Percentiles rank a stretch among this genome's conserved stretches.
These are phyloP conservation scores for Antitype chi DNA, from an alignment of 2,888 invertebrate species.

Conservation along the genomic window DNA sequence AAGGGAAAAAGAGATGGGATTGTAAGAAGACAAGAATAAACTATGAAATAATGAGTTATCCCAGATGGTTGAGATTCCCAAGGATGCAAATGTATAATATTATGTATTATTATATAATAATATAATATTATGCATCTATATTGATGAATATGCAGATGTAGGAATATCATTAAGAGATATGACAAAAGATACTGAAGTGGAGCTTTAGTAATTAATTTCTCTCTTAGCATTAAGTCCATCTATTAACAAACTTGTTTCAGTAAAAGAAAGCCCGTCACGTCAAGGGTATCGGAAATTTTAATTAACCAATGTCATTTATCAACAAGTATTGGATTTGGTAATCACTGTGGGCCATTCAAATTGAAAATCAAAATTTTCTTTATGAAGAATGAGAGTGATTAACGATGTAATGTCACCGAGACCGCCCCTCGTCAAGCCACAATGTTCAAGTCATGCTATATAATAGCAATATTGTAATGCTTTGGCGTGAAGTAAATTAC, in stretches of 20 bases:
- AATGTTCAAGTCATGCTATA: constrained; percentile 87
- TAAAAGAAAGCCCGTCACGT: constrained; percentile 45
- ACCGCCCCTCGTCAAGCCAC: constrained; percentile 82
- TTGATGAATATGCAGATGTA: not conserved
- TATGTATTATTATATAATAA: no score
- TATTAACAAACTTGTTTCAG: constrained; percentile 31
- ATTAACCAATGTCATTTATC: constrained; percentile 85
- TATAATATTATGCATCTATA: not conserved
- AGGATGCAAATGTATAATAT: constrained; percentile 31
- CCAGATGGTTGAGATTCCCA: constrained; percentile 26
- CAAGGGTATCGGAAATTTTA: constrained; percentile 72
- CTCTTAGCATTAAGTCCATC: constrained; percentile 11
- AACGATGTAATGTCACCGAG: constrained; percentile 86
- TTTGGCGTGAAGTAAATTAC: constrained; percentile 85
- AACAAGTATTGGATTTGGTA: constrained; percentile 81
- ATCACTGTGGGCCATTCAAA: constrained; percentile 82
- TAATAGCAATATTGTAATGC: constrained; percentile 87
- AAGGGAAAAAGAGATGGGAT: constrained; percentile 34
- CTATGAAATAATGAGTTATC: constrained; percentile 36
- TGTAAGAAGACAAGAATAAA: constrained; percentile 36
- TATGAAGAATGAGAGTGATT: constrained; percentile 84
- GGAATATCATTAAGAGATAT: not conserved
- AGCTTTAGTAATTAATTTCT: constrained; percentile 15
- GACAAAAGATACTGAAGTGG: constrained; percentile 3
- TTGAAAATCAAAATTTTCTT: constrained; percentile 89